A percentile compares a stretch with the other conserved stretches of the same genome.
phyloP scores from a whole-genome alignment of 1,140 invertebrate species.

The Sitodiplosis mosellana region DNA sequence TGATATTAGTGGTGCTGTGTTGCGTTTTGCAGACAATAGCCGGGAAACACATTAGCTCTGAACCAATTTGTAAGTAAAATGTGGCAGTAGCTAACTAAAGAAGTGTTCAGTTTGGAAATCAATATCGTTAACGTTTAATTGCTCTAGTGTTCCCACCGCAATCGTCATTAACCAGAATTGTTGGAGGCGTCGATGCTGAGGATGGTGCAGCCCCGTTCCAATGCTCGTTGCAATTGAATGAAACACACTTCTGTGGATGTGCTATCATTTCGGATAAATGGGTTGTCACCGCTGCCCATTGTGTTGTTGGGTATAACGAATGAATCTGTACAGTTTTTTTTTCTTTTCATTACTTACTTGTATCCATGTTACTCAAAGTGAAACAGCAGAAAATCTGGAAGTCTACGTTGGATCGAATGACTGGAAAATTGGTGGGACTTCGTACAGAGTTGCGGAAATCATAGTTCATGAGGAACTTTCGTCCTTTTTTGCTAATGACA shows the following conservation, averaged over 20 bases:
- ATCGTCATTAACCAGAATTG: conserved; percentile 14
- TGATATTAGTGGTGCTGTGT: background rate
- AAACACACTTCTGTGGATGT: conserved; percentile 26
- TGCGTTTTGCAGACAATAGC: background rate
- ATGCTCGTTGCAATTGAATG: conserved; percentile 23
- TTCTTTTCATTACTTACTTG: background rate
- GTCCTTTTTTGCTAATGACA: conserved; percentile 27
- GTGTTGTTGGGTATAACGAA: conserved; percentile 13
- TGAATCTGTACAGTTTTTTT: background rate
- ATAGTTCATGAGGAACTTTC: conserved; percentile 28
- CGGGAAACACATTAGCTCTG: background rate
- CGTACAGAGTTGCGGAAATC: conserved; percentile 24
- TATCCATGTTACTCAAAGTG: background rate
- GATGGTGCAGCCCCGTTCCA: conserved; percentile 25
- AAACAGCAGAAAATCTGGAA: conserved; percentile 13
- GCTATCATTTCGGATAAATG: conserved; percentile 20
- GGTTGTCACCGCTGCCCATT: conserved; percentile 28
- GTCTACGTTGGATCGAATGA: conserved; percentile 31
- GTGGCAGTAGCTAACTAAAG: no score
- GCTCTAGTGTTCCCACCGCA: conserved; percentile 11
- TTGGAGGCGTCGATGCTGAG: conserved; percentile 24
- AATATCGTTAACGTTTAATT: background rate
- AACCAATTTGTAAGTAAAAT: background rate
- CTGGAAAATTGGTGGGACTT: conserved; percentile 26
- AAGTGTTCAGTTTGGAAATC: no score